phyloP scores from a whole-genome alignment of 2,888 invertebrate genomes.

The Lamproptera curius region DNA sequence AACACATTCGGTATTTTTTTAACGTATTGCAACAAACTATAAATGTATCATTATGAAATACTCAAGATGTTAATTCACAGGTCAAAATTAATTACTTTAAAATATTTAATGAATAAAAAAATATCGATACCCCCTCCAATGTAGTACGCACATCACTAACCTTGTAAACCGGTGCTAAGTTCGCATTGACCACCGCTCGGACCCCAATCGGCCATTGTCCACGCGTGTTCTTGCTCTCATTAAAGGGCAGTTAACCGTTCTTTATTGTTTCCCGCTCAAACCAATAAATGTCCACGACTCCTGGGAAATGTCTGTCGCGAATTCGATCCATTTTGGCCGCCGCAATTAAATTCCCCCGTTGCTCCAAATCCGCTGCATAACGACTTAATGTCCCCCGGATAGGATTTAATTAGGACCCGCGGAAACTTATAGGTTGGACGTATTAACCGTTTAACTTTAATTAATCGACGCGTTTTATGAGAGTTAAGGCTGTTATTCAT shows the following conservation, averaged over 20 bases:
- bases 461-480: no score
- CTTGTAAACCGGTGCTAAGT: constrained; percentile 49
- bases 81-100: no score
- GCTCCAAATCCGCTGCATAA: constrained; percentile 55
- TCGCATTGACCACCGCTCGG: constrained; percentile 60
- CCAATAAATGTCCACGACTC: constrained; percentile 70
- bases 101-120: no score
- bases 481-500: no score
- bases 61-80: no score
- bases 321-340: constrained; percentile 49
- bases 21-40: no score
- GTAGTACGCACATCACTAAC: constrained; percentile 31
- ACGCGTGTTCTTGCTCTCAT: constrained; percentile 72
- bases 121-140: constrained; percentile 31
- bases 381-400: not conserved
- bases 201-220: constrained; percentile 72
- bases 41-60: no score
- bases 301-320: constrained; percentile 62
- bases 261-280: constrained; percentile 72
- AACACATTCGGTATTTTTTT: no score
- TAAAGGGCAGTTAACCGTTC: constrained; percentile 76
- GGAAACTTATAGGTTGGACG: not conserved
- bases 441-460: no score
- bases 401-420: not conserved
- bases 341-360: constrained; percentile 60